A percentile compares a stretch with the other conserved stretches of the same genome.
phyloP scores from a whole-genome alignment of 2,113 vertebrate species.

The Telmatochromis bifrenatus region DNA sequence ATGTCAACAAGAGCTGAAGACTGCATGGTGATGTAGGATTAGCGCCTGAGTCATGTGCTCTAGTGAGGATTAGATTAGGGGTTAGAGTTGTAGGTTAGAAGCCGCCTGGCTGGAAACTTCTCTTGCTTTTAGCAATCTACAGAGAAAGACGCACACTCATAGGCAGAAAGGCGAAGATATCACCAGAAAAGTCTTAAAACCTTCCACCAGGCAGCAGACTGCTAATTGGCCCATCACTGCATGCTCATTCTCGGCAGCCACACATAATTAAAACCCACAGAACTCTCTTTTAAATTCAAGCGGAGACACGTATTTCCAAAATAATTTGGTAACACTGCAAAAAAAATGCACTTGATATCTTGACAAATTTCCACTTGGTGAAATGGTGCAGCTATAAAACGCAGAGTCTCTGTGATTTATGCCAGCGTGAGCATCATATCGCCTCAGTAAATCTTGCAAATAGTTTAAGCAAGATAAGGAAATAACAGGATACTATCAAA shows the following conservation, averaged over 20 bases:
- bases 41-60: constrained; percentile 57
- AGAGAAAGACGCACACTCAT: not conserved
- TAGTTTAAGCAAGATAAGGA: not conserved
- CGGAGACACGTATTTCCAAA: not conserved
- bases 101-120: not conserved
- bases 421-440: not conserved
- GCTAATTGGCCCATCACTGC: not conserved
- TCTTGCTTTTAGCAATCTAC: not conserved
- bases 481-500: not conserved
- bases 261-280: not conserved
- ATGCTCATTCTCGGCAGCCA: not conserved
- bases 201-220: not conserved
- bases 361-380: not conserved
- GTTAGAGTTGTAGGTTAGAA: constrained; percentile 55
- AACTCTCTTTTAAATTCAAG: not conserved
- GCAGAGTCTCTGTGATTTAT: not conserved
- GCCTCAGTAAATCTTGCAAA: not conserved
- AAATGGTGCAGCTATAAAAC: not conserved
- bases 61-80: constrained; percentile 64
- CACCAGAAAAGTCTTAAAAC: not conserved
- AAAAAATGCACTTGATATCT: not conserved
- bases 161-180: not conserved
- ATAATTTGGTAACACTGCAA: not conserved
- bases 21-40: constrained; percentile 39
- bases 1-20: constrained; percentile 1